phyloP scores from a whole-genome alignment of 2,113 vertebrate species.

The Caloenas nicobarica region DNA sequence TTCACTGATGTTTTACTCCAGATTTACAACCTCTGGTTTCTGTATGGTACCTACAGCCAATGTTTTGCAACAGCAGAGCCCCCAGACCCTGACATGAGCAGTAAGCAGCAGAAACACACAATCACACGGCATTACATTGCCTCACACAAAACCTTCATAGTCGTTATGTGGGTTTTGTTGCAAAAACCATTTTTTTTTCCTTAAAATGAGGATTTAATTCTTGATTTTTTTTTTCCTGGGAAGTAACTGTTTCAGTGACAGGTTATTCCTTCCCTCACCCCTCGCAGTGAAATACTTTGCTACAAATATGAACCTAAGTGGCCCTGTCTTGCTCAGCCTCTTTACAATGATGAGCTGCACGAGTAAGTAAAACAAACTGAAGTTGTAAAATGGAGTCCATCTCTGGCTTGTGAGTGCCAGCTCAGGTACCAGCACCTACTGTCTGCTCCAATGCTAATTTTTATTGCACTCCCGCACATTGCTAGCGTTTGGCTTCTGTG shows the following conservation, averaged over 20 bases:
- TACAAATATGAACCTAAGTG: rapidly evolving
- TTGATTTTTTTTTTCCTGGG: neutral
- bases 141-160: neutral
- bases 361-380: neutral
- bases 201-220: neutral
- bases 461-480: neutral
- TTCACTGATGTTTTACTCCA: neutral
- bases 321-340: neutral
- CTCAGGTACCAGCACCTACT: neutral
- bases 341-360: neutral
- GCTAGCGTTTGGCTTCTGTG: neutral
- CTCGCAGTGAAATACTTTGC: neutral
- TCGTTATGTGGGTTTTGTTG: neutral
- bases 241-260: neutral
- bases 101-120: neutral
- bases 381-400: neutral
- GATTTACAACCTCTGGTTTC: neutral
- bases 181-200: neutral
- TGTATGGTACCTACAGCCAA: neutral
- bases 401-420: neutral
- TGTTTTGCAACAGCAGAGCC: neutral
- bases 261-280: neutral
- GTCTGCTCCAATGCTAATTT: neutral
- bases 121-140: rapidly evolving
- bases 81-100: neutral